Conservation (phyloP, 92 coral and sea anemone genomes). For the Actinernus sp. region DNA sequence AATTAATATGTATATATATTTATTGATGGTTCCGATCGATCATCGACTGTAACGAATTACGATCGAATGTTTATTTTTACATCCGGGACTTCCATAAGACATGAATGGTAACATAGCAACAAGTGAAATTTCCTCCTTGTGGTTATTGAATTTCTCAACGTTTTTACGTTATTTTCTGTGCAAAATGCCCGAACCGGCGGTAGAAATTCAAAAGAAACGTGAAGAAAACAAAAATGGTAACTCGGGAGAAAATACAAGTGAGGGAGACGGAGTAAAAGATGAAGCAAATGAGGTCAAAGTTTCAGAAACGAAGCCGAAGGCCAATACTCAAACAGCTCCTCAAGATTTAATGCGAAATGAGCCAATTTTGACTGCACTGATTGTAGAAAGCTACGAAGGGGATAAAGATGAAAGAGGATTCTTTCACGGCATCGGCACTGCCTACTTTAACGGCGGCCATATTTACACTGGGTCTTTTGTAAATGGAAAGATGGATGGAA, state of each 20-base stretch:
- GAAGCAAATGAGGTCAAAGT: conserved; percentile 21
- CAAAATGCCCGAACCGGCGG: conserved; percentile 61
- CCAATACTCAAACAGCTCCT: conserved; percentile 34
- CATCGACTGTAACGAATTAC: too few species aligned
- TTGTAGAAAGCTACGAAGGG: conserved; percentile 91
- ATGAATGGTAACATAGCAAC: conserved; percentile 5
- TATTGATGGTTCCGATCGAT: too few species aligned
- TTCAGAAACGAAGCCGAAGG: conserved; percentile 27
- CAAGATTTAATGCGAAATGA: conserved; percentile 96
- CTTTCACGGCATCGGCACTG: conserved; percentile 95
- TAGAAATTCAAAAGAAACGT: conserved; percentile 32
- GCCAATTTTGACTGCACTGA: conserved; percentile 77
- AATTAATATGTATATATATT: too few species aligned
- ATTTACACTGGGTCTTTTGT: conserved; percentile 86
- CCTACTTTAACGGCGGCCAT: conserved; percentile 86
- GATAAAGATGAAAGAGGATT: conserved; percentile 96
- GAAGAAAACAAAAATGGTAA: conserved; percentile 20
- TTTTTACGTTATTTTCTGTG: neutral
- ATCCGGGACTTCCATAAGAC: neutral
- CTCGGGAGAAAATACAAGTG: conserved; percentile 13
- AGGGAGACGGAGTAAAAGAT: conserved; percentile 29
- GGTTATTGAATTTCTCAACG: neutral
- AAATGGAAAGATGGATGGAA: conserved; percentile 89
- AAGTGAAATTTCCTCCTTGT: neutral
- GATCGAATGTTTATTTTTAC: too few species aligned